Evolutionary conservation across 2,113 vertebrate genomes (phyloP).

Genomic region (Coregonus clupeaformis): DNA sequence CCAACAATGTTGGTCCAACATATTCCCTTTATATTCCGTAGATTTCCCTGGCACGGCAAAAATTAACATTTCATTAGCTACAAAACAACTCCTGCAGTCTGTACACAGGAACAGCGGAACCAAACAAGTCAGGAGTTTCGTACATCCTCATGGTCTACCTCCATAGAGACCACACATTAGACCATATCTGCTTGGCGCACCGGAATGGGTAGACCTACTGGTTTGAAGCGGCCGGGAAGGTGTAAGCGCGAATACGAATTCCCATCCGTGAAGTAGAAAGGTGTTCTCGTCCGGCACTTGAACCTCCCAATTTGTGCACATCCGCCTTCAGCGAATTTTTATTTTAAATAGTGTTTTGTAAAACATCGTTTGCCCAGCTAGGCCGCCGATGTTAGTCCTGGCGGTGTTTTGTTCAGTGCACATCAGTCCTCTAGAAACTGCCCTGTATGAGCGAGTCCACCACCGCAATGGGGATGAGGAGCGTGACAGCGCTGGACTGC

Average conservation of each 20-base stretch:
- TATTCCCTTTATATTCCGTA: not conserved
- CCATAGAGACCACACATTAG: not conserved
- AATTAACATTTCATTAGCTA: not conserved
- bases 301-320: not conserved
- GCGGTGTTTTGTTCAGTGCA: not conserved
- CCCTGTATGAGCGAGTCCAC: too few species aligned
- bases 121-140: not conserved
- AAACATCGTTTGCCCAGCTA: not conserved
- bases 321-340: too few species aligned
- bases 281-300: not conserved
- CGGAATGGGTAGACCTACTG: too few species aligned
- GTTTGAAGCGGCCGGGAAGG: too few species aligned
- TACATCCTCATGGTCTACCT: not conserved
- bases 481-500: too few species aligned
- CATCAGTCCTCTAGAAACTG: too few species aligned
- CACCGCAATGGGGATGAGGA: too few species aligned
- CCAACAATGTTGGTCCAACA: not conserved
- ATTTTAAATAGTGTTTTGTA: not conserved
- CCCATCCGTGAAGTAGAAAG: not conserved
- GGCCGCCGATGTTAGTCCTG: conserved; percentile 11
- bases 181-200: too few species aligned
- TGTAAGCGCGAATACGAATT: not conserved
- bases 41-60: conserved; percentile 20
- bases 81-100: not conserved
- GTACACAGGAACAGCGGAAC: too few species aligned